Conservation (phyloP, 2,888 invertebrate genomes). For the Callimorpha dominula region DNA sequence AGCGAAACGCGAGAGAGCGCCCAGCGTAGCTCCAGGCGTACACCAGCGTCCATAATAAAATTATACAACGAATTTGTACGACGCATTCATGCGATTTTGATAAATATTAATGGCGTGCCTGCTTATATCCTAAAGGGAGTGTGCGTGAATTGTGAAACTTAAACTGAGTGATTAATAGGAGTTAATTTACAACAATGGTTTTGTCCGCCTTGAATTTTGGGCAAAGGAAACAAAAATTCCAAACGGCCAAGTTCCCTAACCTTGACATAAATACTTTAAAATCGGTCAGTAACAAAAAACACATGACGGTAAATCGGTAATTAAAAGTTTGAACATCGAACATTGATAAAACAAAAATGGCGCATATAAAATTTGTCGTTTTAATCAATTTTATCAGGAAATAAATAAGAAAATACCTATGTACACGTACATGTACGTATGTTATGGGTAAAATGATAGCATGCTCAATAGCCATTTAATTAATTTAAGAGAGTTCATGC, state of each 20-base stretch:
- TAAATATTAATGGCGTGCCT: constrained; percentile 12
- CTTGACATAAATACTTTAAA: neutral
- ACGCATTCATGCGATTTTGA: constrained; percentile 11
- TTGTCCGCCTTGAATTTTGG: constrained; percentile 24
- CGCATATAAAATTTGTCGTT: too few species aligned
- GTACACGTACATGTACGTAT: neutral
- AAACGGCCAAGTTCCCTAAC: neutral
- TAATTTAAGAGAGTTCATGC: too few species aligned
- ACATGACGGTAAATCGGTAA: neutral
- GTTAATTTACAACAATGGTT: constrained; percentile 41
- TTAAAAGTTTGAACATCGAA: too few species aligned
- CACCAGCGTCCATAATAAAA: too few species aligned
- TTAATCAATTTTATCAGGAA: too few species aligned
- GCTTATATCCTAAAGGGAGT: constrained; percentile 29
- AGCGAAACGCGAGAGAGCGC: too few species aligned
- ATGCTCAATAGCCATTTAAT: too few species aligned
- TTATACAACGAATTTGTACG: constrained; percentile 18
- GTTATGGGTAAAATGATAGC: too few species aligned
- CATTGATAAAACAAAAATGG: too few species aligned
- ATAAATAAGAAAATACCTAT: neutral
- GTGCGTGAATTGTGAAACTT: constrained; percentile 14
- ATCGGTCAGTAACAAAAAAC: neutral
- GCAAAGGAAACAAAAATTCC: neutral
- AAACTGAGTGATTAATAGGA: constrained; percentile 32
- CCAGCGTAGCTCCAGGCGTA: too few species aligned